These are phyloP conservation scores for Catharus minimus DNA, from an alignment of 2,113 vertebrate genomes.

Conservation along the genomic window DNA sequence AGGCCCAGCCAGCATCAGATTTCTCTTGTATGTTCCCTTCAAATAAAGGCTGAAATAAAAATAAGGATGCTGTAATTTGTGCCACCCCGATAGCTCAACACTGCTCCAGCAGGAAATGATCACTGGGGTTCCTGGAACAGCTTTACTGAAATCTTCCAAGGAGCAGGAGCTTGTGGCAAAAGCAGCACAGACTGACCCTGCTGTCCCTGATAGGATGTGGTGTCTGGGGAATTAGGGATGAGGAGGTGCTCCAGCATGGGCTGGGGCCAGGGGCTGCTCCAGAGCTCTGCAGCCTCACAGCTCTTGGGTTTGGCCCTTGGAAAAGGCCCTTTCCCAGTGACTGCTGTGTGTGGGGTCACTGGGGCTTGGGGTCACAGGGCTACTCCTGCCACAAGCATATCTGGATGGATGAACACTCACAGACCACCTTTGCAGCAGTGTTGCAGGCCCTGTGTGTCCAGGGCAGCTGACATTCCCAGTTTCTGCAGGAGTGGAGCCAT, in stretches of 20 bases:
- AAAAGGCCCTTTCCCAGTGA: fast-evolving
- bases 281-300: not conserved
- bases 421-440: not conserved
- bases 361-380: not conserved
- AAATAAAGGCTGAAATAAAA: slow-evolving; percentile 40
- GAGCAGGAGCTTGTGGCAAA: not conserved
- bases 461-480: not conserved
- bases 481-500: not conserved
- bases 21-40: slow-evolving; percentile 29
- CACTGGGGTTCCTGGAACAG: slow-evolving; percentile 18
- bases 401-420: not conserved
- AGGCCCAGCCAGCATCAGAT: not conserved
- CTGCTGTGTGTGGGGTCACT: not conserved
- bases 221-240: not conserved
- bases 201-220: not conserved
- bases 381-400: too few species aligned
- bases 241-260: fast-evolving
- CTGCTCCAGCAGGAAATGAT: slow-evolving; percentile 42
- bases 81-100: slow-evolving; percentile 11
- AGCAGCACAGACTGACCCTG: not conserved
- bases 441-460: not conserved
- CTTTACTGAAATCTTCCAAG: not conserved
- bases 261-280: not conserved
- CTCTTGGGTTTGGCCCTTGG: not conserved
- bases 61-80: slow-evolving; percentile 49